These are phyloP conservation scores for Puntigrus tetrazona DNA, from an alignment of 2,113 vertebrate species.

Conservation along the genomic window DNA sequence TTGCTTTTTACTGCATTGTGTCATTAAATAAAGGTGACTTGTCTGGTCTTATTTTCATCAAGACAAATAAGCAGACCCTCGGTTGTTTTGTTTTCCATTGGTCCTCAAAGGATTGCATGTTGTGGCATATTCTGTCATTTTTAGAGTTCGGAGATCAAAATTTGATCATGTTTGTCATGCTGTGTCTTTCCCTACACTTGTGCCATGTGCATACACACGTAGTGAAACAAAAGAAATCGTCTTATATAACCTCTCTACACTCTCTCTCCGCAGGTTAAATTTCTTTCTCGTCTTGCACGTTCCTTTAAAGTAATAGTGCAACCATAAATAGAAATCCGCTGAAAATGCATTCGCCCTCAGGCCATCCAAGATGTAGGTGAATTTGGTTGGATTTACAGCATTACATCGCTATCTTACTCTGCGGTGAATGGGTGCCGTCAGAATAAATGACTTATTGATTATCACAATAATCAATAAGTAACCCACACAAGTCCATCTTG, in stretches of 20 bases:
- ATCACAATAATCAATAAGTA: background rate
- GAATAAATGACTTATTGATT: too few species aligned
- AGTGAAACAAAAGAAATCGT: background rate
- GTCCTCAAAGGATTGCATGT: background rate
- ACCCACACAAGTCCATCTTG: background rate
- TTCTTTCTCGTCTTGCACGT: background rate
- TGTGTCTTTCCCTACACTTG: background rate
- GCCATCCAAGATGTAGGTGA: background rate
- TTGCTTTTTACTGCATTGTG: conserved; percentile 24
- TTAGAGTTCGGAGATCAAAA: background rate
- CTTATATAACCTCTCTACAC: background rate
- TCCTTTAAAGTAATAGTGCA: background rate
- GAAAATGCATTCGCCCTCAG: background rate
- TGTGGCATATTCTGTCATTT: background rate
- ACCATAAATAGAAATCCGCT: background rate
- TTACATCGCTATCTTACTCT: background rate
- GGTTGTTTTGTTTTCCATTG: background rate
- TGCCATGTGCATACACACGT: background rate
- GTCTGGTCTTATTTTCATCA: background rate
- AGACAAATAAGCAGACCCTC: background rate
- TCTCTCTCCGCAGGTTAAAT: background rate
- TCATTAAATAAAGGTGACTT: conserved; percentile 22
- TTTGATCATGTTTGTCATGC: background rate
- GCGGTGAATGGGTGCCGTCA: background rate
- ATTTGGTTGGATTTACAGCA: background rate